phyloP scores from a whole-genome alignment of 2,113 vertebrate species.

The Oncorhynchus kisutch region DNA sequence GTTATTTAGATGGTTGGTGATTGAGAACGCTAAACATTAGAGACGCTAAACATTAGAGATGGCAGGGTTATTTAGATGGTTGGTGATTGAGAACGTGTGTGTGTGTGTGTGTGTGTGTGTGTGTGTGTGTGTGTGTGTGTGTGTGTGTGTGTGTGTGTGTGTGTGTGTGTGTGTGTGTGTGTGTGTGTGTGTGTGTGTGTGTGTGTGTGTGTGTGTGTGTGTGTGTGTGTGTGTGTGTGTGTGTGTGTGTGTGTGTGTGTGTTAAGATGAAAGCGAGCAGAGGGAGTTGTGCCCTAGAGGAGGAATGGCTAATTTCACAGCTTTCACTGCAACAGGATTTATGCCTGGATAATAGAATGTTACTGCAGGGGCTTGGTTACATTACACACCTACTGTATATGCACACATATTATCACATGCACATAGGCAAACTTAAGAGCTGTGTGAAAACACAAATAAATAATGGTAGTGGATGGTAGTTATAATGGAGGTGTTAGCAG shows the following conservation, averaged over 20 bases:
- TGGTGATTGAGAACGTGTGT: no score
- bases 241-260: neutral
- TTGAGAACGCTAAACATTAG: no score
- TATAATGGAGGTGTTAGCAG: no score
- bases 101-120: no score
- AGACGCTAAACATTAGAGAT: no score
- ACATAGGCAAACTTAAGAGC: no score
- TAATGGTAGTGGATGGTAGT: no score
- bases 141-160: no score
- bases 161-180: no score
- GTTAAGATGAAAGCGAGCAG: conserved; percentile 1
- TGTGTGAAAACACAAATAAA: neutral
- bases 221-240: conserved; percentile 4
- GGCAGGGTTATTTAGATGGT: no score
- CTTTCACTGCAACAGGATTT: conserved; percentile 7
- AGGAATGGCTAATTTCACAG: conserved; percentile 6
- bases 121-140: neutral
- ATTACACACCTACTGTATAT: neutral
- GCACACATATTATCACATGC: neutral
- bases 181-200: neutral
- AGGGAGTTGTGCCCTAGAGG: conserved; percentile 5
- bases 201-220: conserved; percentile 1
- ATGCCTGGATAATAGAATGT: neutral
- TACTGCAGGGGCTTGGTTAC: neutral
- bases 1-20: no score